Conservation (phyloP, 2,888 invertebrate species). For the Stenchaetothrips biformis region DNA sequence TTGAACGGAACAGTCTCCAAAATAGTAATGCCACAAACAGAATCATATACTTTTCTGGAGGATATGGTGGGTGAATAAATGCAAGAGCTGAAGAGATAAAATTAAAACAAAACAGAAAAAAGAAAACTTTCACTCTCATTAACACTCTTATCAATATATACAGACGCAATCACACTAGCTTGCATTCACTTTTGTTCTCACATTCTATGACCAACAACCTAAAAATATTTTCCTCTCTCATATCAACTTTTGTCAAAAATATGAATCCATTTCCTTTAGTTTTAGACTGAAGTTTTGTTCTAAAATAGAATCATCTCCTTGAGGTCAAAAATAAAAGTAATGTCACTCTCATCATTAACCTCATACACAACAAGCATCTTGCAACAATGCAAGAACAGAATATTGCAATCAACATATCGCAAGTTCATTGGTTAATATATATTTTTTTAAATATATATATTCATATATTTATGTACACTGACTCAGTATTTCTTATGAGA, state of each 20-base stretch:
- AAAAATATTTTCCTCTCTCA: constrained; percentile 20
- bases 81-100: background rate
- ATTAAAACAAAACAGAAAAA: background rate
- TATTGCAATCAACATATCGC: constrained; percentile 19
- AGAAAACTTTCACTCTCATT: background rate
- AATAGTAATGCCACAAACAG: background rate
- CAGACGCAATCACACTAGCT: background rate
- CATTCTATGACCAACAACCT: constrained; percentile 7
- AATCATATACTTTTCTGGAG: background rate
- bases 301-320: constrained; percentile 23
- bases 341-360: constrained; percentile 23
- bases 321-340: constrained; percentile 23
- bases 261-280: constrained; percentile 19
- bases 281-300: constrained; percentile 19
- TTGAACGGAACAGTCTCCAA: background rate
- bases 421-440: background rate
- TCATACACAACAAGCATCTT: constrained; percentile 15
- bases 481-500: background rate
- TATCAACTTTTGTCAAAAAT: constrained; percentile 8
- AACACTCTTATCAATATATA: background rate
- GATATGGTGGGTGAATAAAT: background rate
- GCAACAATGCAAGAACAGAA: constrained; percentile 14
- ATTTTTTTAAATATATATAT: background rate
- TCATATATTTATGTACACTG: background rate
- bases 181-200: background rate